Evolutionary conservation across 2,797 vertebrate species (phyloP).

Genomic region (Pangasius sanitwongsei): DNA sequence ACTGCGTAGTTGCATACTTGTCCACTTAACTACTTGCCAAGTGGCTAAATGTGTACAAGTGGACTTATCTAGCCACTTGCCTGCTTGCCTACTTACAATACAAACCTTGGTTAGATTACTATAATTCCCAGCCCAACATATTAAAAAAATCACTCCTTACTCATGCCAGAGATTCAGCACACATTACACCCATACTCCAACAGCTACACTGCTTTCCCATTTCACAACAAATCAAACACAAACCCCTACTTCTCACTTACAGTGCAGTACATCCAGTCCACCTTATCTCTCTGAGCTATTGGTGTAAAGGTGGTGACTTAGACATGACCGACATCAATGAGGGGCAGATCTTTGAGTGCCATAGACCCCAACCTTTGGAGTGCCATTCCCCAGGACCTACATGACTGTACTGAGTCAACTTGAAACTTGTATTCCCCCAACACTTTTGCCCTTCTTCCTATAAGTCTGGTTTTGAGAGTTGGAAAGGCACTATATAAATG

Average conservation of each 20-base stretch:
- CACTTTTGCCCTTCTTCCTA: neutral
- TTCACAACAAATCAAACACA: neutral
- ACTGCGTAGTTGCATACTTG: neutral
- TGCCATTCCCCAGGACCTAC: neutral
- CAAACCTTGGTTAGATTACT: neutral
- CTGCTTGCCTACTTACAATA: neutral
- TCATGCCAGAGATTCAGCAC: neutral
- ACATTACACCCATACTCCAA: neutral
- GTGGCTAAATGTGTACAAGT: neutral
- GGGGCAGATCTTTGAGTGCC: neutral
- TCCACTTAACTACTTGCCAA: neutral
- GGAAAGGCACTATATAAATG: neutral
- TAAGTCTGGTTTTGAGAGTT: neutral
- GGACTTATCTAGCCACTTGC: neutral
- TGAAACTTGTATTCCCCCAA: neutral
- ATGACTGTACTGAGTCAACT: neutral
- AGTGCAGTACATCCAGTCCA: neutral
- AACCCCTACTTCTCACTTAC: neutral
- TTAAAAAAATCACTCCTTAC: neutral
- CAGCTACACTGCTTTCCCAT: neutral
- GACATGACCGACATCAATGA: neutral
- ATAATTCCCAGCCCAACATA: neutral
- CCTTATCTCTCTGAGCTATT: neutral
- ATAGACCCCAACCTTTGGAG: neutral
- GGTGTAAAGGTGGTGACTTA: neutral